Percentiles rank a stretch among this genome's conserved stretches.
phyloP scores from a whole-genome alignment of 2,888 invertebrate genomes.

The Tenthredo mesomela region DNA sequence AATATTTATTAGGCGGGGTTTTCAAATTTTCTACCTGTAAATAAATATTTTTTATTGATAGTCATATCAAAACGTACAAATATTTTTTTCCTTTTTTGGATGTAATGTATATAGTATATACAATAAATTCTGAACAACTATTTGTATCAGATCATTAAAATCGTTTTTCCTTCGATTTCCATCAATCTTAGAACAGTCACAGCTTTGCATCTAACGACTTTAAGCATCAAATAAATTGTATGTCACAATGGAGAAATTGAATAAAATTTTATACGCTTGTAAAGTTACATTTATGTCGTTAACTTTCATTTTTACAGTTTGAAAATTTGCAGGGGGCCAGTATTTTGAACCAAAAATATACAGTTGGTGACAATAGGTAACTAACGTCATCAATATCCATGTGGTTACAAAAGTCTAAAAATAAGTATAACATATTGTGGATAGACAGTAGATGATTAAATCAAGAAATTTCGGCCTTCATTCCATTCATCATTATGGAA shows the following conservation, averaged over 20 bases:
- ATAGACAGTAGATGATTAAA: not conserved
- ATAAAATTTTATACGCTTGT: slow-evolving; percentile 48
- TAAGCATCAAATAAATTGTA: slow-evolving; percentile 26
- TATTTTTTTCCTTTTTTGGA: not conserved
- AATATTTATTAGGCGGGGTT: not conserved
- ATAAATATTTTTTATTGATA: slow-evolving; percentile 28
- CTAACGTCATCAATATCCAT: not conserved
- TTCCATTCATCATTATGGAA: slow-evolving; percentile 9
- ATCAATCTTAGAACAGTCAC: not conserved
- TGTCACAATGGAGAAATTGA: not conserved
- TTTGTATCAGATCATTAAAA: not conserved
- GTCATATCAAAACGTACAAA: slow-evolving; percentile 31
- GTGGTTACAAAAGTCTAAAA: not conserved
- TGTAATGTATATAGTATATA: not conserved
- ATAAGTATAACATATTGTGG: not conserved
- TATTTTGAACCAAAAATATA: slow-evolving; percentile 28
- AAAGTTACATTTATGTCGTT: not conserved
- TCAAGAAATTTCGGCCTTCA: not conserved
- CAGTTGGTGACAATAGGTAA: not conserved
- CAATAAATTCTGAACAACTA: not conserved
- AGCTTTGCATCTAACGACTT: not conserved
- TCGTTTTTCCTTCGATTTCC: not conserved
- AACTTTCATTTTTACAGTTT: slow-evolving; percentile 12
- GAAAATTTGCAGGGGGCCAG: slow-evolving; percentile 24
- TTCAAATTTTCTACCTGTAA: slow-evolving; percentile 26